These are phyloP conservation scores for Chlorodrepanis virens DNA, from an alignment of 2,113 vertebrate genomes.

Conservation along the genomic window DNA sequence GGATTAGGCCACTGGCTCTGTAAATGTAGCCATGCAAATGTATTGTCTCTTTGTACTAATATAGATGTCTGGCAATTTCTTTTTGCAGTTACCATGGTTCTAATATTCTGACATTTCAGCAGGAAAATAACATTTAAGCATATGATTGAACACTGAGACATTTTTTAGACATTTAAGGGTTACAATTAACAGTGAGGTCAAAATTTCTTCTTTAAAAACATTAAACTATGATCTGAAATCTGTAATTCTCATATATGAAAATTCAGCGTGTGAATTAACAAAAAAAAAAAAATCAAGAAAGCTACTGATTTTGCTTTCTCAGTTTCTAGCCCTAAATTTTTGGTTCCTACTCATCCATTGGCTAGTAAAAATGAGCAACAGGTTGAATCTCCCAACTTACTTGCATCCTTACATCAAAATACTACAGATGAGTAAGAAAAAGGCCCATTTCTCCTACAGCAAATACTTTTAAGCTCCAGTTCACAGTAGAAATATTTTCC, in stretches of 20 bases:
- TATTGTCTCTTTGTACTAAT: neutral
- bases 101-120: slow-evolving; percentile 22
- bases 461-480: neutral
- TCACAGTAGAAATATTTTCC: neutral
- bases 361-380: neutral
- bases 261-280: neutral
- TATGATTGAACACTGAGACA: neutral
- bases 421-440: neutral
- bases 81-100: slow-evolving; percentile 12
- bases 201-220: neutral
- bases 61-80: neutral
- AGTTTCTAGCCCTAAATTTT: neutral
- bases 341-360: neutral
- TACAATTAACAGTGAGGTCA: neutral
- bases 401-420: neutral
- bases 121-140: slow-evolving; percentile 1
- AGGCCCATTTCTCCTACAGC: neutral
- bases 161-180: neutral
- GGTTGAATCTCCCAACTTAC: neutral
- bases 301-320: neutral
- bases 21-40: neutral
- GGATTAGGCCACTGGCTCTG: slow-evolving; percentile 1
- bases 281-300: neutral
- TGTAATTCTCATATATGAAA: neutral
- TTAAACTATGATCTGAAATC: neutral